phyloP scores from a whole-genome alignment of 2,113 vertebrate species.

The Todiramphus saurophagus region DNA sequence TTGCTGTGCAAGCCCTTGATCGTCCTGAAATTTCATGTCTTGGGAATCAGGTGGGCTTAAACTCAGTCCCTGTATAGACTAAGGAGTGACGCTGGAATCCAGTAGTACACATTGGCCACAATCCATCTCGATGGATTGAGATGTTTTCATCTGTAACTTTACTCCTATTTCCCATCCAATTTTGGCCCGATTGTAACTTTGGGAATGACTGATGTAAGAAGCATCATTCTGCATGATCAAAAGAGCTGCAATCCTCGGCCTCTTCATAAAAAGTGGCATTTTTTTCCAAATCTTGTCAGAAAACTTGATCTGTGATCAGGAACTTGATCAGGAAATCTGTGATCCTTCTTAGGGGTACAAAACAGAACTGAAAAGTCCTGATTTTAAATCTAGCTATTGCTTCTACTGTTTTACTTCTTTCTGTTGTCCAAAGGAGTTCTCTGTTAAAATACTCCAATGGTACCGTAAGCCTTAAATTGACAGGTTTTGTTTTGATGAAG shows the following conservation, averaged over 20 bases:
- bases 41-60: background rate
- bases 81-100: background rate
- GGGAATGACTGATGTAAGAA: background rate
- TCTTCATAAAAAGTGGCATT: background rate
- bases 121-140: background rate
- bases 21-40: background rate
- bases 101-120: background rate
- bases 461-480: background rate
- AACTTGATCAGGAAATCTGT: too few species aligned
- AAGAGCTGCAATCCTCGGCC: background rate
- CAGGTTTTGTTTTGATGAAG: background rate
- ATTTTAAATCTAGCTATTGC: background rate
- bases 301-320: too few species aligned
- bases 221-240: background rate
- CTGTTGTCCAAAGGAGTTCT: background rate
- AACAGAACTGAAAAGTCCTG: background rate
- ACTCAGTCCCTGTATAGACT: background rate
- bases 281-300: background rate
- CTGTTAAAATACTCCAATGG: background rate
- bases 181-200: background rate
- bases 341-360: background rate
- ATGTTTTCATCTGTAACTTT: background rate
- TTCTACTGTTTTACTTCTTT: background rate
- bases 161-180: background rate
- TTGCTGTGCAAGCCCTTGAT: background rate